Percentiles rank a stretch among this genome's conserved stretches.
Evolutionary conservation across 64 coral and sea anemone genomes (phyloP).

Genomic region (Stylophora pistillata): DNA sequence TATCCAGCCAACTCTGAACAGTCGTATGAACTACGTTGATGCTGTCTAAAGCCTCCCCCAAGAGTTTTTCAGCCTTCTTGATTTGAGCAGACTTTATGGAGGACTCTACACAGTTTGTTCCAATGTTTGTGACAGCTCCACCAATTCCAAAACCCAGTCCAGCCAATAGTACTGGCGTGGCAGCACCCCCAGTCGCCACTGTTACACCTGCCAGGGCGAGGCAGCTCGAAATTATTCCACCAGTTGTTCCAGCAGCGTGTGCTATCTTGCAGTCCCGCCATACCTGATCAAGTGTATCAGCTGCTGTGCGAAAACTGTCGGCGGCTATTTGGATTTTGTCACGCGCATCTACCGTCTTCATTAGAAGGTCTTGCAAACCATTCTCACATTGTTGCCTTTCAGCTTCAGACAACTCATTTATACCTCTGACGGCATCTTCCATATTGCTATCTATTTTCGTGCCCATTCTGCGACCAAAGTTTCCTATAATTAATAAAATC

Average conservation of each 20-base stretch:
- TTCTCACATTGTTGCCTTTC: not conserved
- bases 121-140: not conserved
- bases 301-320: not conserved
- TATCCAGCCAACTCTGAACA: no score
- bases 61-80: not conserved
- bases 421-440: no score
- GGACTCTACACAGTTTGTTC: not conserved
- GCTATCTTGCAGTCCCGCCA: not conserved
- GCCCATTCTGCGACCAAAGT: no score
- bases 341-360: not conserved
- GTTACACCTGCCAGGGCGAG: not conserved
- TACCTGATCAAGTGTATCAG: not conserved
- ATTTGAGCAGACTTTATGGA: not conserved
- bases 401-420: not conserved
- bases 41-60: not conserved
- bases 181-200: not conserved
- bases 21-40: not conserved
- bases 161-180: not conserved
- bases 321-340: not conserved
- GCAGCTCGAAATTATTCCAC: not conserved
- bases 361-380: not conserved
- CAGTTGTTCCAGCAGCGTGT: not conserved
- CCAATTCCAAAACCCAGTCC: not conserved
- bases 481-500: no score
- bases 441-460: no score